Conservation (phyloP, 2,888 invertebrate genomes). For the Melanchra persicariae region DNA sequence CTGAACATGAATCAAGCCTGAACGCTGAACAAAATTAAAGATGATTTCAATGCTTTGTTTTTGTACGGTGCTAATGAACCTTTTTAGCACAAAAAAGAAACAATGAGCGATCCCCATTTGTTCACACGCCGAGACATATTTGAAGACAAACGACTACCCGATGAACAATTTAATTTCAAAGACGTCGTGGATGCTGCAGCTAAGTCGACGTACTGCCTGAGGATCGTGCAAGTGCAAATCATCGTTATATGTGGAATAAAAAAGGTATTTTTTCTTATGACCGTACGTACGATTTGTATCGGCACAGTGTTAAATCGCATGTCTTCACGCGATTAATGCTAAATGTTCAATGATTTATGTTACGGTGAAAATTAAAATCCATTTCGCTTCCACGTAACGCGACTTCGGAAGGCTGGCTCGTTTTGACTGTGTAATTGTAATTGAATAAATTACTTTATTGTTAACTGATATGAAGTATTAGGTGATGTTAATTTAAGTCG, state of each 20-base stretch:
- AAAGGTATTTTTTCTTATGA: constrained; percentile 68
- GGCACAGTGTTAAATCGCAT: constrained; percentile 74
- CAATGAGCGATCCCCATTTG: constrained; percentile 61
- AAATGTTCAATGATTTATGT: constrained; percentile 74
- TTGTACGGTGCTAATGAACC: constrained; percentile 65
- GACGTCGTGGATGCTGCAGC: constrained; percentile 71
- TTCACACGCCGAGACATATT: constrained; percentile 62
- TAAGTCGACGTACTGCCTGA: constrained; percentile 82
- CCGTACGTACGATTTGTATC: constrained; percentile 72
- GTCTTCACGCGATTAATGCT: constrained; percentile 76
- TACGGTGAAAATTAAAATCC: constrained; percentile 64
- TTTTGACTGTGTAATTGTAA: constrained; percentile 44
- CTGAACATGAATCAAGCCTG: constrained; percentile 23
- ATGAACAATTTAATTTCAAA: constrained; percentile 85
- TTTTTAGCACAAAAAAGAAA: constrained; percentile 58
- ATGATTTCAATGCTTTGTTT: constrained; percentile 52
- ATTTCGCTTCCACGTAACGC: constrained; percentile 65
- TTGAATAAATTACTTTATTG: constrained; percentile 39
- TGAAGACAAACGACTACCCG: constrained; percentile 79
- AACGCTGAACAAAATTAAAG: constrained; percentile 47
- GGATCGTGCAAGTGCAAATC: constrained; percentile 80
- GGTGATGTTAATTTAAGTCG: constrained; percentile 2
- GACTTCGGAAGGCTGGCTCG: constrained; percentile 56
- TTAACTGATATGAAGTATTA: constrained; percentile 14
- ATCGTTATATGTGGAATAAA: constrained; percentile 73